Conservation (phyloP, 2,113 vertebrate species). For the Elachura formosa region DNA sequence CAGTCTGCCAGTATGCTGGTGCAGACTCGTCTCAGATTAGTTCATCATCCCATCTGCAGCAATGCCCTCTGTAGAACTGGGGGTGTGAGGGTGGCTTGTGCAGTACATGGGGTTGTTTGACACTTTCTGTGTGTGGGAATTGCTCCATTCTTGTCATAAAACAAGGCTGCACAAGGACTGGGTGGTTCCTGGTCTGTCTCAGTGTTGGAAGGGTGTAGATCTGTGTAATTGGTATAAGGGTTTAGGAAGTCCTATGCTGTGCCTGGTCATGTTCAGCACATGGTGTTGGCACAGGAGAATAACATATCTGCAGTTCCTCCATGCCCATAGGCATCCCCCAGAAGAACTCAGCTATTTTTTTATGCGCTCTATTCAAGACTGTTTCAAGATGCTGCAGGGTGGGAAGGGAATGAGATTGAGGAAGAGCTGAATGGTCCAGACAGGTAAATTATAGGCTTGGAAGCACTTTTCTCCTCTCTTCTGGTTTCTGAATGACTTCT, state of each 20-base stretch:
- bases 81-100: not conserved
- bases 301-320: not conserved
- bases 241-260: not conserved
- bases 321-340: accelerated
- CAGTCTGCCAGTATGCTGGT: not conserved
- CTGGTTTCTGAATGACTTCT: not conserved
- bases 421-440: not conserved
- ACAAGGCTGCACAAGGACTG: accelerated
- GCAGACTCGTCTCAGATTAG: not conserved
- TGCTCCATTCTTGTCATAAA: not conserved
- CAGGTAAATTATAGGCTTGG: not conserved
- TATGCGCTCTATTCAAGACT: not conserved
- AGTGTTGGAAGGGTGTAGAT: not conserved
- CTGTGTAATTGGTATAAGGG: not conserved
- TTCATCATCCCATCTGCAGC: not conserved
- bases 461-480: not conserved
- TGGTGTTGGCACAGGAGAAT: not conserved
- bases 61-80: not conserved
- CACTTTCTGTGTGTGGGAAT: not conserved
- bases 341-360: not conserved
- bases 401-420: not conserved
- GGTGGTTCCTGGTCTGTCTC: not conserved
- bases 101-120: not conserved
- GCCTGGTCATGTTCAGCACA: not conserved
- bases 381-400: not conserved